Percentiles rank a stretch among this genome's conserved stretches.
Conservation (phyloP, 2,113 vertebrate species). For the Ancistrus triradiatus region DNA sequence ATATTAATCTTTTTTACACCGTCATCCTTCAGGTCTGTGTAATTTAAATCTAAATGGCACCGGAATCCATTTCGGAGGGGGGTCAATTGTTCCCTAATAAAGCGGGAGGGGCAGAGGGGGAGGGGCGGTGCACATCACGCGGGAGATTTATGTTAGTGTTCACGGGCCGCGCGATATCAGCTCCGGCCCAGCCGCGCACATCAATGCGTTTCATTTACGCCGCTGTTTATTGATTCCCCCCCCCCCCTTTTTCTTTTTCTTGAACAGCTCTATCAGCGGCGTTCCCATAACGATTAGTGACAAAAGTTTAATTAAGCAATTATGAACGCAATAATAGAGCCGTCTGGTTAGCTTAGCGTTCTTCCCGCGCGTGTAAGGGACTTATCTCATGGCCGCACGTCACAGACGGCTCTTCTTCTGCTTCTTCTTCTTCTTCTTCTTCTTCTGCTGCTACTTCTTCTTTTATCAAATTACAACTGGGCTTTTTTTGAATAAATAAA, state of each 20-base stretch:
- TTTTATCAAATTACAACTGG: slow-evolving; percentile 99
- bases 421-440: slow-evolving; percentile 83
- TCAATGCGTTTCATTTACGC: slow-evolving; percentile 99
- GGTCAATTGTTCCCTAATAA: slow-evolving; percentile 99
- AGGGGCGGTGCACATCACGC: slow-evolving; percentile 93
- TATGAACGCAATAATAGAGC: slow-evolving; percentile 99
- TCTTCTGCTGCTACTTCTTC: slow-evolving; percentile 86
- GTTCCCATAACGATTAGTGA: slow-evolving; percentile 99
- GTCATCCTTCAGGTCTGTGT: slow-evolving; percentile 99
- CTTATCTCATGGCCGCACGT: slow-evolving; percentile 99
- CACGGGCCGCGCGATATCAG: slow-evolving; percentile 99
- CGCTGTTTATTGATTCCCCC: neutral
- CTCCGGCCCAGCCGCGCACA: slow-evolving; percentile 96
- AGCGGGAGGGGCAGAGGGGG: slow-evolving; percentile 56
- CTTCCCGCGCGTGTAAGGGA: slow-evolving; percentile 86
- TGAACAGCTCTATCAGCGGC: slow-evolving; percentile 98
- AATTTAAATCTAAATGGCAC: slow-evolving; percentile 99
- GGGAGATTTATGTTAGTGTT: slow-evolving; percentile 99
- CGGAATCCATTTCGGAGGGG: slow-evolving; percentile 99
- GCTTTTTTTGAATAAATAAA: slow-evolving; percentile 97
- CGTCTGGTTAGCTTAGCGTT: slow-evolving; percentile 99
- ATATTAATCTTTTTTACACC: slow-evolving; percentile 99
- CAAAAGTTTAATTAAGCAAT: slow-evolving; percentile 99
- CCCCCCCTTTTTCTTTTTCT: neutral
- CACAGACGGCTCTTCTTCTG: slow-evolving; percentile 98